These are phyloP conservation scores for Lapara coniferarum DNA, from an alignment of 2,888 invertebrate genomes.

Conservation along the genomic window DNA sequence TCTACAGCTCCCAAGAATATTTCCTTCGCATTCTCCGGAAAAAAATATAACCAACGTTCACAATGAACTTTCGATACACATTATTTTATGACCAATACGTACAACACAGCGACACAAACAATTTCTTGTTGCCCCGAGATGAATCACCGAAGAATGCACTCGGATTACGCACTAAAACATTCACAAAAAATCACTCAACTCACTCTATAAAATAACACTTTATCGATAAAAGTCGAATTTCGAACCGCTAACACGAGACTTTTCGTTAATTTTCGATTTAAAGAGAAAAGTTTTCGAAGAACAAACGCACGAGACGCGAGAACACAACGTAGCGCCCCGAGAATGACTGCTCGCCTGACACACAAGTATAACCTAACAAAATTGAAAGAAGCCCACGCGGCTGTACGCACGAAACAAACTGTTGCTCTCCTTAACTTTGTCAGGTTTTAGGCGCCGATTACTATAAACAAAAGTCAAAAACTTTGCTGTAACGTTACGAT, in stretches of 20 bases:
- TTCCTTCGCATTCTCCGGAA: conserved; percentile 35
- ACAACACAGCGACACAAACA: conserved; percentile 65
- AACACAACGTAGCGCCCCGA: conserved; percentile 53
- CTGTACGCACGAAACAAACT: conserved; percentile 53
- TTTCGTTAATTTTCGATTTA: conserved; percentile 61
- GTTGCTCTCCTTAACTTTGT: conserved; percentile 65
- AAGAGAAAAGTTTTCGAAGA: conserved; percentile 68
- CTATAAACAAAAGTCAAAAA: conserved; percentile 70
- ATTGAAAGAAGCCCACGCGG: conserved; percentile 62
- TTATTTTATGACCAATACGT: conserved; percentile 63
- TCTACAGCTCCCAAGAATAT: conserved; percentile 22
- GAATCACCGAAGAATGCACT: conserved; percentile 81
- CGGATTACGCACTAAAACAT: conserved; percentile 56
- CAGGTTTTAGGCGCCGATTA: conserved; percentile 58
- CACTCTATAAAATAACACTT: conserved; percentile 56
- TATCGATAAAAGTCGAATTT: conserved; percentile 53
- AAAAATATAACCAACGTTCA: conserved; percentile 51
- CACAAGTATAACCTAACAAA: conserved; percentile 73
- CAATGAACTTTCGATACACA: conserved; percentile 63
- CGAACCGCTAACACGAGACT: conserved; percentile 56
- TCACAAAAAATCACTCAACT: conserved; percentile 56
- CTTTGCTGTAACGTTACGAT: conserved; percentile 59
- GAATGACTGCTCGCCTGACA: conserved; percentile 64
- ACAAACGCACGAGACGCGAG: conserved; percentile 55
- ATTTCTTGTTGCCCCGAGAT: conserved; percentile 75